A percentile compares a stretch with the other conserved stretches of the same genome.
Evolutionary conservation across 2,113 vertebrate species (phyloP).

Genomic region (Megaceryle torquata): DNA sequence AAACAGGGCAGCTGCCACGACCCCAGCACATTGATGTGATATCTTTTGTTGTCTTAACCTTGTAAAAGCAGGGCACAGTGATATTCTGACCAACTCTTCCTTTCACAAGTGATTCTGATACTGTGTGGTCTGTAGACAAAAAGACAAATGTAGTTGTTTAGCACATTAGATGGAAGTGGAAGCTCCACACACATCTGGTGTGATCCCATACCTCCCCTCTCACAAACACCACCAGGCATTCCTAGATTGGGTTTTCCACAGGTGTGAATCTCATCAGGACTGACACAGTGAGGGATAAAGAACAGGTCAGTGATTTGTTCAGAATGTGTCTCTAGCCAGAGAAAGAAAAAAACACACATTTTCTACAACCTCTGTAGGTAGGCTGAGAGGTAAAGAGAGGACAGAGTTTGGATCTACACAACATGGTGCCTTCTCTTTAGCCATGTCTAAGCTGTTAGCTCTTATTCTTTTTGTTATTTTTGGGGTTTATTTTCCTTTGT

Average conservation of each 20-base stretch:
- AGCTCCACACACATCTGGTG: background rate
- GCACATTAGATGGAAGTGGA: background rate
- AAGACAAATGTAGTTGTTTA: background rate
- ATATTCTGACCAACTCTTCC: slow-evolving; percentile 69
- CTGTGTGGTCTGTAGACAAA: background rate
- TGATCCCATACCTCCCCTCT: background rate
- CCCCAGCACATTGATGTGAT: slow-evolving; percentile 77
- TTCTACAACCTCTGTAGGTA: background rate
- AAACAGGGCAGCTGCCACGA: slow-evolving; percentile 30
- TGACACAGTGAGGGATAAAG: accelerated
- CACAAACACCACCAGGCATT: background rate
- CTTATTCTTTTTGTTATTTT: background rate
- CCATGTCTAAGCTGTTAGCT: background rate
- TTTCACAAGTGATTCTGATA: background rate
- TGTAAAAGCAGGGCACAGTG: slow-evolving; percentile 77
- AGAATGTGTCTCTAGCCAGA: background rate
- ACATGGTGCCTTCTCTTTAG: background rate
- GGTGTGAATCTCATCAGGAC: background rate
- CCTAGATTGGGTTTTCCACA: background rate
- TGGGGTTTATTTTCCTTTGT: background rate
- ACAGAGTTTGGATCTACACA: background rate
- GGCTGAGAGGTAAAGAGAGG: background rate
- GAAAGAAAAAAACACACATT: background rate
- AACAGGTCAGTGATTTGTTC: background rate
- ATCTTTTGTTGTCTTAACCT: accelerated